Evolutionary conservation across 2,888 invertebrate genomes (phyloP), one percentile per base, ranked within the genome.

Genomic region (Drosophila borborema): DNA sequence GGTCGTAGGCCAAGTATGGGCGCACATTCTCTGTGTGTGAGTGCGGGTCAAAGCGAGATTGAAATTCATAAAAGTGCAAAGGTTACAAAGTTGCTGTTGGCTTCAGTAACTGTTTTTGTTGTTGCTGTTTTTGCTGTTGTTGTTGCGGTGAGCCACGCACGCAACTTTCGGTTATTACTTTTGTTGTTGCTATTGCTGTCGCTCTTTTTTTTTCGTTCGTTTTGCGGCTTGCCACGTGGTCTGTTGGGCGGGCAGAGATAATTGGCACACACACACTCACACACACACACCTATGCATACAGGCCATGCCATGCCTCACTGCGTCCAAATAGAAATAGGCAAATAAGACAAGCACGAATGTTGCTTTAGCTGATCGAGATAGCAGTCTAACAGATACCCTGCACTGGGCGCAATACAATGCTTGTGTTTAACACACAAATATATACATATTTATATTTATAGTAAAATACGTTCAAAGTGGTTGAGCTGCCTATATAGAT

Each of bases 41-140:
- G 55, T 41, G 60, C 36, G 60, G 81, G 60, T 74, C 81, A 74
- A 79, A 73, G 46, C 58, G 78, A 77, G 77, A 77, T 81, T 78
- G 80, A 79, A 85, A 87, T 80, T 74, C 77, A 73, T 72, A 81
- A 83, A 83, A 87, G 82, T 84, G 87, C 87, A 79, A 79, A 83
- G 82, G 85, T 84, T 83, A 84, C 79, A 83, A 82, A 87, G 82
- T 84, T 81, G 64, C 62, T 63, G 67, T 81, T 70, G 34, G 53
- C 70, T 75, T 48, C 20, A 23, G 31, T 36, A 34, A 31, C 41
- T 16, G 63, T 56, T 41, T 36, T 48, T 16, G 60, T 23, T 43
- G 34, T 18, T 58, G 23, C 18, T 55, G 16, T 40, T 40, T 38
- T 12, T 36, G 53, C 3, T 54, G n/a, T 5, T 46, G 63, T 63